phyloP scores from a whole-genome alignment of 1,140 invertebrate genomes.

The Rhagoletis pomonella region DNA sequence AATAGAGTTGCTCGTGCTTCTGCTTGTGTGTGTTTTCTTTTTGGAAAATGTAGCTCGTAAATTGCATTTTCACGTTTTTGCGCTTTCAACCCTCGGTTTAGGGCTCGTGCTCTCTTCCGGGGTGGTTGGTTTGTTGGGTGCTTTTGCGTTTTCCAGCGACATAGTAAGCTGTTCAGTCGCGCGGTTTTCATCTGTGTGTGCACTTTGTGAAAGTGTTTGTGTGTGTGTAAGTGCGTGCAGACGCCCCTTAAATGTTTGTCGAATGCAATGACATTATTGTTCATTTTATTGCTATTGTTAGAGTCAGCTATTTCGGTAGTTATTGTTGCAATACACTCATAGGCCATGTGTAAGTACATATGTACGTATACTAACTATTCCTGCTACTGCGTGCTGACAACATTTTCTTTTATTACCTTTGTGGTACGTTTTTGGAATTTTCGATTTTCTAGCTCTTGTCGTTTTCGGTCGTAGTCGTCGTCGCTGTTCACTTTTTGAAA shows the following conservation, averaged over 20 bases:
- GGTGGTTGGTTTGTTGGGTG: neutral
- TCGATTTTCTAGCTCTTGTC: slow-evolving; percentile 36
- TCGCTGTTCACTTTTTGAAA: neutral
- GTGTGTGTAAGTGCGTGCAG: neutral
- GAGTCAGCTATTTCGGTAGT: neutral
- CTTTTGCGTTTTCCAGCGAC: neutral
- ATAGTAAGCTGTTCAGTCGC: neutral
- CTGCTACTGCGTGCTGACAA: slow-evolving; percentile 36
- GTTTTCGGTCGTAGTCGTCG: neutral
- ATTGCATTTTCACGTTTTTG: slow-evolving; percentile 47
- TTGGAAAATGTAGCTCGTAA: slow-evolving; percentile 26
- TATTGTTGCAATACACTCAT: neutral
- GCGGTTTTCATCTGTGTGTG: neutral
- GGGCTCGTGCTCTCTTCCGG: neutral
- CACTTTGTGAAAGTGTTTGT: neutral
- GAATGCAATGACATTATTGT: slow-evolving; percentile 39
- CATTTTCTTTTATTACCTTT: slow-evolving; percentile 53
- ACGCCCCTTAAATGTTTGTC: slow-evolving; percentile 30
- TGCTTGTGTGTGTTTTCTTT: neutral
- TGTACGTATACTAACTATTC: neutral
- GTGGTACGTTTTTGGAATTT: slow-evolving; percentile 52
- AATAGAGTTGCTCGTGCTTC: neutral
- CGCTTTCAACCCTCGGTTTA: neutral
- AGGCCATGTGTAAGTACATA: neutral
- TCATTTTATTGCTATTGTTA: slow-evolving; percentile 51